These are phyloP conservation scores for Pachypsylla venusta DNA, from an alignment of 1,140 invertebrate genomes.

Conservation along the genomic window DNA sequence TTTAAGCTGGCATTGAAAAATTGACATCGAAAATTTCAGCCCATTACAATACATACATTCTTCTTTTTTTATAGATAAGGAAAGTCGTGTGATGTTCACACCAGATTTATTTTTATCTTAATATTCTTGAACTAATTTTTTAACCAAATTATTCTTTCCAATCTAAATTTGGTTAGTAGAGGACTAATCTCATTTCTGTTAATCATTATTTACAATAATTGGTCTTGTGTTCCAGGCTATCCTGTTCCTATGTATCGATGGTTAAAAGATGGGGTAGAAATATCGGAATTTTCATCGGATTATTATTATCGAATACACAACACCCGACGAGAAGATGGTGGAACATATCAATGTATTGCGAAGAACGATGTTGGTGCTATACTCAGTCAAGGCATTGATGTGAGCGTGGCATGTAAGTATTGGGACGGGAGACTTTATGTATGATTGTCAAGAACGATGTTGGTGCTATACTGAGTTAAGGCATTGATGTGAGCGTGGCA, in stretches of 20 bases:
- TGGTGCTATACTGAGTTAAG: slow-evolving; percentile 78
- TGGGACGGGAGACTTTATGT: too few species aligned
- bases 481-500: slow-evolving; percentile 68
- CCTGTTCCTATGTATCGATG: slow-evolving; percentile 78
- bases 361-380: slow-evolving; percentile 78
- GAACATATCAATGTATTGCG: slow-evolving; percentile 79
- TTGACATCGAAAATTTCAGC: too few species aligned
- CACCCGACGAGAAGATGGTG: slow-evolving; percentile 59
- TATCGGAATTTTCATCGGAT: slow-evolving; percentile 54
- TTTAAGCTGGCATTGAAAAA: too few species aligned
- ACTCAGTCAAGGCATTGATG: slow-evolving; percentile 70
- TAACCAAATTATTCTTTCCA: too few species aligned
- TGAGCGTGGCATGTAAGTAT: slow-evolving; percentile 81
- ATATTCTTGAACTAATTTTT: too few species aligned
- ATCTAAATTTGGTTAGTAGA: not conserved
- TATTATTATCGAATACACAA: slow-evolving; percentile 67
- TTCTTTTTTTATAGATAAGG: too few species aligned
- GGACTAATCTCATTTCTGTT: not conserved
- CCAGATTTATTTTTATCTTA: too few species aligned
- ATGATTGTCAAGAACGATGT: slow-evolving; percentile 68
- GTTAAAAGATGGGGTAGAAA: slow-evolving; percentile 63
- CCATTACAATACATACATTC: too few species aligned
- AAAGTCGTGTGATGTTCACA: too few species aligned
- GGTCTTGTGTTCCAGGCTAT: slow-evolving; percentile 54
- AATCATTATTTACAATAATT: too few species aligned